Evolutionary conservation across 1,140 invertebrate genomes (phyloP), one percentile per base, ranked within the genome.

Genomic region (Medauroidea extradentata): DNA sequence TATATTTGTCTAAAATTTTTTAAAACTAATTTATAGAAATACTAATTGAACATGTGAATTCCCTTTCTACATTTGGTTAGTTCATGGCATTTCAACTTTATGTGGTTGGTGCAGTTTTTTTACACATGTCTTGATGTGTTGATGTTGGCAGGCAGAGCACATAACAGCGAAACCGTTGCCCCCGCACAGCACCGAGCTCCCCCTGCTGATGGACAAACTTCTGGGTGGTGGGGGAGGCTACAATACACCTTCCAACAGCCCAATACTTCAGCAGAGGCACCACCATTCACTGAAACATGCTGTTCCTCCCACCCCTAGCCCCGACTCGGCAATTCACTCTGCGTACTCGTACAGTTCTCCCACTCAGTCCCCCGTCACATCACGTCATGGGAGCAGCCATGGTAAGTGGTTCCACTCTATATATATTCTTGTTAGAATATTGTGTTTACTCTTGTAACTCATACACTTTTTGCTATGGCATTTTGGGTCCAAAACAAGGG

Each of bases 301-400:
- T 48, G 60, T 82, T 57, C 80, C 81, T n/a, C 78, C 86, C 46
- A 87, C 85, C 63, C 84, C 85, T 29, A 91, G 88, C 66, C 90
- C 89, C 2, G 89, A 91, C 71, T 91, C 89, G 39, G 90, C 90
- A 60, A 89, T 91, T 66, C 91, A 92, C 78, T 93, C 89, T 62
- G 90, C 87, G 64, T 93, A 92, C 69, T 79, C 69, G 65, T 78
- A 69, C 67, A 74, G 60, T 73, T 93, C 88, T 59, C 92, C 90
- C 19, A 92, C 88, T 55, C 91, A 92, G 64, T 89, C 86, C 67
- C 91, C 91, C 2, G 82, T 91, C 8, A 90, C 90, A 11, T 88
- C 89, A n/a, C 80, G 90, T 3, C 91, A 93, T 69, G 63, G 67
- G 79, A 65, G 51, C 39, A 67, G 62, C 41, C 64, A 66, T 18